phyloP scores from a whole-genome alignment of 2,888 invertebrate species.

The Caradrina kadenii region DNA sequence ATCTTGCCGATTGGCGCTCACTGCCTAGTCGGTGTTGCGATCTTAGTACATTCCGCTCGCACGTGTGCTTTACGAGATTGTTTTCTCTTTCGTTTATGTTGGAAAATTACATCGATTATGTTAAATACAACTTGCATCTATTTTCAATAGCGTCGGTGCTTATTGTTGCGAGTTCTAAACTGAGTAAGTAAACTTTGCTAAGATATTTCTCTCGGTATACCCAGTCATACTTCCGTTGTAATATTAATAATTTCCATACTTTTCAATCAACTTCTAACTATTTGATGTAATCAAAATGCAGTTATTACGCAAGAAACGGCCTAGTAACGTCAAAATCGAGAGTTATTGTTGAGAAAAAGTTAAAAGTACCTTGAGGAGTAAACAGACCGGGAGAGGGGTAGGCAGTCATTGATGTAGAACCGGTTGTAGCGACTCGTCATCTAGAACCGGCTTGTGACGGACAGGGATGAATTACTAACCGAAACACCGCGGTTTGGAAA shows the following conservation, averaged over 20 bases:
- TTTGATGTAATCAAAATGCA: slow-evolving; percentile 26
- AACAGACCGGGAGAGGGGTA: slow-evolving; percentile 80
- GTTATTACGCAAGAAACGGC: slow-evolving; percentile 64
- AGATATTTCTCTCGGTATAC: slow-evolving; percentile 11
- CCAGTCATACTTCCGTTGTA: background rate
- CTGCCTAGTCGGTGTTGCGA: slow-evolving; percentile 80
- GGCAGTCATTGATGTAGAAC: slow-evolving; percentile 89
- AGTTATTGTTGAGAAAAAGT: slow-evolving; percentile 78
- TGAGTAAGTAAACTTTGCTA: slow-evolving; percentile 15
- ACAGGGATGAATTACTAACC: slow-evolving; percentile 86
- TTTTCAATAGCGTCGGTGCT: slow-evolving; percentile 34
- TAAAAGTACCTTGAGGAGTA: slow-evolving; percentile 76
- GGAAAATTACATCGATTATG: slow-evolving; percentile 74
- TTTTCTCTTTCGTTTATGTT: slow-evolving; percentile 80
- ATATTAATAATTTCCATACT: slow-evolving; percentile 4
- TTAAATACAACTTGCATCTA: slow-evolving; percentile 51
- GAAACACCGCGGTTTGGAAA: slow-evolving; percentile 76
- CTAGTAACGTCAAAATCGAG: slow-evolving; percentile 81
- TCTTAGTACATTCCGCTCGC: slow-evolving; percentile 85
- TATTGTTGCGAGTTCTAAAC: slow-evolving; percentile 20
- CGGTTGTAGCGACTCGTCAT: slow-evolving; percentile 80
- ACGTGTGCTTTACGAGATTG: slow-evolving; percentile 82
- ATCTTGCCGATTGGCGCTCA: slow-evolving; percentile 84
- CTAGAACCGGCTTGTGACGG: slow-evolving; percentile 83
- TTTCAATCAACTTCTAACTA: slow-evolving; percentile 5